Percentiles rank a stretch among this genome's conserved stretches.
phyloP scores from a whole-genome alignment of 2,888 invertebrate genomes.

The Monoplex corrugatus region DNA sequence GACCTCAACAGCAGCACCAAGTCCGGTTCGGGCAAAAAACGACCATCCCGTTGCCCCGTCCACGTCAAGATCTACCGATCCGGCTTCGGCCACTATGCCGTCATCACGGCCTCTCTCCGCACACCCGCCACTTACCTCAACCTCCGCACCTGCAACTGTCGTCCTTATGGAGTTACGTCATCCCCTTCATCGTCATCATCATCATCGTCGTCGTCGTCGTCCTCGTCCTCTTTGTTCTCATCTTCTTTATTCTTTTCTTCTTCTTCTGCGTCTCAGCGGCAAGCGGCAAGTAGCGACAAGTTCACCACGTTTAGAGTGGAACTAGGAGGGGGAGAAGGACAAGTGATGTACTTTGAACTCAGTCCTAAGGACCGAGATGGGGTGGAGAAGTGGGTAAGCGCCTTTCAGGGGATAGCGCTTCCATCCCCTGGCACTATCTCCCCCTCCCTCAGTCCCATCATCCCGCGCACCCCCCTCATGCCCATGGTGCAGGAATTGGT shows the following conservation, averaged over 20 bases:
- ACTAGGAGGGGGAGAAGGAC: constrained; percentile 48
- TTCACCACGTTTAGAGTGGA: constrained; percentile 46
- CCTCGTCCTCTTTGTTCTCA: background rate
- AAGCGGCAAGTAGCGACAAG: background rate
- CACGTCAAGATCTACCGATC: constrained; percentile 54
- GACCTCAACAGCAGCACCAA: background rate
- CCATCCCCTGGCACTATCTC: constrained; percentile 49
- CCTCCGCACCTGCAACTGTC: constrained; percentile 49
- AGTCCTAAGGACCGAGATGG: constrained; percentile 3
- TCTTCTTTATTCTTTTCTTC: constrained; percentile 1
- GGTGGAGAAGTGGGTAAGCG: constrained; percentile 45
- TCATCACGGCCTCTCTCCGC: constrained; percentile 41
- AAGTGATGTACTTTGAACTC: constrained; percentile 51
- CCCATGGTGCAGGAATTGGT: constrained; percentile 52
- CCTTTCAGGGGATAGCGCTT: constrained; percentile 43
- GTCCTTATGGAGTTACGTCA: constrained; percentile 9
- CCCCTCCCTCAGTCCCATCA: constrained; percentile 54
- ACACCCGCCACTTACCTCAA: constrained; percentile 49
- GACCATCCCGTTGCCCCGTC: constrained; percentile 47
- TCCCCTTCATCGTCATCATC: background rate
- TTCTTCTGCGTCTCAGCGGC: background rate
- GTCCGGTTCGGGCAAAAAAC: background rate
- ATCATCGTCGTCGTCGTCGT: background rate
- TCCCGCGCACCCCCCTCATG: constrained; percentile 52
- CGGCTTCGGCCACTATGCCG: constrained; percentile 53